Base-by-base conservation (phyloP, 2,888 invertebrate species). In the Lumbricus terrestris region DNA sequence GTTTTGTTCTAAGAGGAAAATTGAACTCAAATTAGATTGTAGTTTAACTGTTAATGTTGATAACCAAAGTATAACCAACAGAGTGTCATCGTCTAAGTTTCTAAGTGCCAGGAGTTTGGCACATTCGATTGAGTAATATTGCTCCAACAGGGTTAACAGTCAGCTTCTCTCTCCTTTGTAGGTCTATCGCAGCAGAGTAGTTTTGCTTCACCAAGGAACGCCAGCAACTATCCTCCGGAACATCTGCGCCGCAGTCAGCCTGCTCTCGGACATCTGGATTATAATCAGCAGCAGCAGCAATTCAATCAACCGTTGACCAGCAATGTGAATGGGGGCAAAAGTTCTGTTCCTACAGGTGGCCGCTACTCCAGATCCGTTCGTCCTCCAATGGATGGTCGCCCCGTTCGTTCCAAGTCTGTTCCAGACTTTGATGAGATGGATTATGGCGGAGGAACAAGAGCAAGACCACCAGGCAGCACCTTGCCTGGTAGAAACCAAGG, bases 321-420 rank as follows among this genome's bases (percentile, higher is more conserved):
- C 83, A 85, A 85, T 85, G 85, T 23, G 23, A 35, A 85, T 85
- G 85, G 37, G 29, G 2, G 35, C 15, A 37, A 35, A 20, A 35
- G 23, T 85, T 34, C 13, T 2, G 85, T 37, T 33, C 85, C 85
- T 23, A 85, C 85, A 34, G 85, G 85, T 23, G 85, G 85, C 35
- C 85, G 85, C 35, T 85, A 85, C 85, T 35, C 85, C 1, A 85
- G 85, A 35, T 6, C 85, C 23, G n/a, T 85, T 85, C 34, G 23
- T 23, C 85, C 35, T 34, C 37, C 85, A 16, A 35, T 37, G 35
- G 34, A 35, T 35, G 85, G 85, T 85, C 85, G 23, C 6, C 23
- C 85, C 23, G 85, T 34, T 85, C 85, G 85, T 23, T 85, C 85
- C 85, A 85, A 85, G 37, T 85, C 85, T 11, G 85, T 85, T 34